Conservation (phyloP, 2,888 invertebrate species). For the Hypercompe scribonia region DNA sequence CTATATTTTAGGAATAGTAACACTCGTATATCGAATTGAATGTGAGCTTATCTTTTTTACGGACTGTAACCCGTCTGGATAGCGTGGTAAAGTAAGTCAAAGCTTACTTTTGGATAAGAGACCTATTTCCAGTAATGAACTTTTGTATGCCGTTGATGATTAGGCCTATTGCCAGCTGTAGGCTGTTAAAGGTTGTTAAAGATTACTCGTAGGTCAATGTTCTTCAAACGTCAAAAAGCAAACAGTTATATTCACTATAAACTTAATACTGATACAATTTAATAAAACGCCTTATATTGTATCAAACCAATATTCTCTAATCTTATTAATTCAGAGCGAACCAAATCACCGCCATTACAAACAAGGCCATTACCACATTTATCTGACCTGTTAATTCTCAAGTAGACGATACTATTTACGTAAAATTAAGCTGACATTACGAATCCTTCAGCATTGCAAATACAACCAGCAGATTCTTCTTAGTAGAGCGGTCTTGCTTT, state of each 20-base stretch:
- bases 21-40: background rate
- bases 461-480: slow-evolving; percentile 22
- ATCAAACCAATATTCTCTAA: background rate
- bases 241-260: background rate
- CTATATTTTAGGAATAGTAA: too few species aligned
- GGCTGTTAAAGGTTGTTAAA: too few species aligned
- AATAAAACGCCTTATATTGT: background rate
- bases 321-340: slow-evolving; percentile 6
- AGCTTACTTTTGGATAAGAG: too few species aligned
- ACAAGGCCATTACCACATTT: slow-evolving; percentile 39
- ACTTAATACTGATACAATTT: background rate
- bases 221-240: background rate
- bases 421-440: slow-evolving; percentile 51
- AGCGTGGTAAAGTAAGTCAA: too few species aligned
- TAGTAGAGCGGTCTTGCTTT: slow-evolving; percentile 19
- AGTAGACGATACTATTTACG: slow-evolving; percentile 48
- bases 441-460: slow-evolving; percentile 33
- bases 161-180: too few species aligned
- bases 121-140: too few species aligned
- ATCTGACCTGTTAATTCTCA: slow-evolving; percentile 30
- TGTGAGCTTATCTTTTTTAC: too few species aligned
- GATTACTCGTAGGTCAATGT: too few species aligned
- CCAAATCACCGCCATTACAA: slow-evolving; percentile 22
- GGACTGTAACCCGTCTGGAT: too few species aligned
- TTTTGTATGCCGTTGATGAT: too few species aligned